These are phyloP conservation scores for Columba livia DNA, from an alignment of 2,113 vertebrate species.

Conservation along the genomic window DNA sequence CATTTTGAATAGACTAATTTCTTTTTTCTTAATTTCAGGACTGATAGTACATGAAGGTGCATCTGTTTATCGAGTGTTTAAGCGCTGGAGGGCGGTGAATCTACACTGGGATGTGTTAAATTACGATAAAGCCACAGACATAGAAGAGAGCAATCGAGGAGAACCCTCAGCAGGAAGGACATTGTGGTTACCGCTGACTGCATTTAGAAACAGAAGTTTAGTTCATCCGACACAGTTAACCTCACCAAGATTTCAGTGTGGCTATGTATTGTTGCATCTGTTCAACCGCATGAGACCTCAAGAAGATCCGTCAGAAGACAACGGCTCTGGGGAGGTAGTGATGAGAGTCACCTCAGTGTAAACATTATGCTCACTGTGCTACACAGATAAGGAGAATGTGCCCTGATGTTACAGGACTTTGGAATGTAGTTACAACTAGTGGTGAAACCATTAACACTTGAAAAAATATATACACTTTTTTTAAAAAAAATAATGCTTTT, in stretches of 20 bases:
- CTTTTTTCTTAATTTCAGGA: slow-evolving; percentile 68
- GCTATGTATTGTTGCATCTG: slow-evolving; percentile 80
- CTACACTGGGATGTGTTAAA: slow-evolving; percentile 93
- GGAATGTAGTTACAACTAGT: slow-evolving; percentile 73
- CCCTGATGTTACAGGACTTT: slow-evolving; percentile 23
- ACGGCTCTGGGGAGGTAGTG: slow-evolving; percentile 86
- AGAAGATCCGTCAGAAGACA: slow-evolving; percentile 78
- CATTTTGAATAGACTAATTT: neutral
- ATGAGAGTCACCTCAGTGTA: slow-evolving; percentile 94
- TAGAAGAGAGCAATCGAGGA: slow-evolving; percentile 84
- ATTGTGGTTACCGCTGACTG: slow-evolving; percentile 87
- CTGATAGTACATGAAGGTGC: slow-evolving; percentile 92
- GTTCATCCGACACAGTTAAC: slow-evolving; percentile 83
- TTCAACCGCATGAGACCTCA: slow-evolving; percentile 80
- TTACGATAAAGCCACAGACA: slow-evolving; percentile 90
- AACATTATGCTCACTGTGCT: slow-evolving; percentile 32
- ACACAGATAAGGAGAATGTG: neutral
- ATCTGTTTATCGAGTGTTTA: slow-evolving; percentile 93
- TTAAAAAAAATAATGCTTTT: slow-evolving; percentile 74
- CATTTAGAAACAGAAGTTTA: slow-evolving; percentile 80
- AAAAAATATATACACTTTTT: slow-evolving; percentile 75
- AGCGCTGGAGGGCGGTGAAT: slow-evolving; percentile 94
- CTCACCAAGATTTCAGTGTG: slow-evolving; percentile 83
- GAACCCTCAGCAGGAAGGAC: slow-evolving; percentile 82
- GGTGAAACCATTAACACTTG: slow-evolving; percentile 76